These are phyloP conservation scores for Coracias cyanogaster DNA, from an alignment of 2,797 vertebrate genomes.

Conservation along the genomic window DNA sequence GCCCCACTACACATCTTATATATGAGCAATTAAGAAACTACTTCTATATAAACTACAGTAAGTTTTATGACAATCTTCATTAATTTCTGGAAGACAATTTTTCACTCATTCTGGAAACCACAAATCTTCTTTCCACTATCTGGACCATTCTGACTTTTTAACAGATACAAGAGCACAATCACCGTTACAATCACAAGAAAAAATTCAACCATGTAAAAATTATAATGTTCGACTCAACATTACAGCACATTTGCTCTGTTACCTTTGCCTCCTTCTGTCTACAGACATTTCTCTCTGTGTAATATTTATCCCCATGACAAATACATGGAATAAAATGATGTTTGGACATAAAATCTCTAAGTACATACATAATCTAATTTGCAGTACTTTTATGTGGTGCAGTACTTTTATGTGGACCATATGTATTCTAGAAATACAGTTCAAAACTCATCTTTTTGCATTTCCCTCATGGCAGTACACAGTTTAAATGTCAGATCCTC, in stretches of 20 bases:
- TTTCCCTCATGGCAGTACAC: not conserved
- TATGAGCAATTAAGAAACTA: slow-evolving; percentile 9
- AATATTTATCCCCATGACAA: not conserved
- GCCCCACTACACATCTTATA: not conserved
- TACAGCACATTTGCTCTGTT: not conserved
- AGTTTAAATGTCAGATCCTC: not conserved
- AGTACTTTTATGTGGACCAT: not conserved
- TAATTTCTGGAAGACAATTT: not conserved
- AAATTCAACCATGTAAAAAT: not conserved
- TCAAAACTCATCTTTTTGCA: not conserved
- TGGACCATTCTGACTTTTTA: not conserved
- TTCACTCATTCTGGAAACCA: not conserved
- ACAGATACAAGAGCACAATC: not conserved
- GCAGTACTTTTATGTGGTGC: not conserved
- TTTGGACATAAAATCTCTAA: not conserved
- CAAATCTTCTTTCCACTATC: not conserved
- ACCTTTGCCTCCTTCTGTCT: not conserved
- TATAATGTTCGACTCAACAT: not conserved
- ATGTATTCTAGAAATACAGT: not conserved
- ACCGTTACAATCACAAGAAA: not conserved
- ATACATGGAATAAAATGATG: not conserved
- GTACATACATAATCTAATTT: not conserved
- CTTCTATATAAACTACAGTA: slow-evolving; percentile 1
- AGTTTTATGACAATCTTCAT: not conserved
- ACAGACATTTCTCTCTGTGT: not conserved